Evolutionary conservation across 2,888 invertebrate species (phyloP).

Genomic region (Prionchulus punctatus): DNA sequence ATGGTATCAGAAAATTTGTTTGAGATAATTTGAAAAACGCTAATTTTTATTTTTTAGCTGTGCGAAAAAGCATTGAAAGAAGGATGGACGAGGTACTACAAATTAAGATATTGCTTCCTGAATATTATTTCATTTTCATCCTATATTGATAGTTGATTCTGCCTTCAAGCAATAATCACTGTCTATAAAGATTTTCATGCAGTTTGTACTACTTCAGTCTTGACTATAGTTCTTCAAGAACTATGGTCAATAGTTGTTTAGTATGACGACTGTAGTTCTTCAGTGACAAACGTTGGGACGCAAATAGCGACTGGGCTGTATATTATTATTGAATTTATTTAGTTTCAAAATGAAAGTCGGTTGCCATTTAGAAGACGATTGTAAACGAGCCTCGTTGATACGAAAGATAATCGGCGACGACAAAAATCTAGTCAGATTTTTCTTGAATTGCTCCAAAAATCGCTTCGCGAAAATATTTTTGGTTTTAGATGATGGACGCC

Average conservation of each 20-base stretch:
- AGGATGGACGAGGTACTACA: constrained; percentile 53
- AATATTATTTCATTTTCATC: too few relatives aligned
- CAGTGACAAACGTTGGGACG: not conserved
- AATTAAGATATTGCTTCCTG: too few relatives aligned
- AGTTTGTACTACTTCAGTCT: too few relatives aligned
- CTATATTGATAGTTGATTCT: too few relatives aligned
- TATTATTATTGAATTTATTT: constrained; percentile 10
- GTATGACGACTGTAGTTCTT: too few relatives aligned
- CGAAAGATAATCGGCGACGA: constrained; percentile 58
- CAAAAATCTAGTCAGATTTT: constrained; percentile 48
- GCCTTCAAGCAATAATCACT: too few relatives aligned
- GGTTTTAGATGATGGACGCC: constrained; percentile 59
- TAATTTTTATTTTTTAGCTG: constrained; percentile 33
- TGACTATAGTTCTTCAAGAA: too few relatives aligned
- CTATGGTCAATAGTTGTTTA: too few relatives aligned
- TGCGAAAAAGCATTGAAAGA: constrained; percentile 54
- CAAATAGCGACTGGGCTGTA: too few relatives aligned
- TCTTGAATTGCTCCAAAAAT: too few relatives aligned
- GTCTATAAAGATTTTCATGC: too few relatives aligned
- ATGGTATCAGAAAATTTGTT: constrained; percentile 28
- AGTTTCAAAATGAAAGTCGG: constrained; percentile 81
- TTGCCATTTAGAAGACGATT: constrained; percentile 55
- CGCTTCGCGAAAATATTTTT: constrained; percentile 1
- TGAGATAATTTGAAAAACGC: not conserved
- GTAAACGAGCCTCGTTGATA: constrained; percentile 52